Base-by-base conservation (phyloP, 2,797 vertebrate species). In the Peromyscus nudipes region DNA sequence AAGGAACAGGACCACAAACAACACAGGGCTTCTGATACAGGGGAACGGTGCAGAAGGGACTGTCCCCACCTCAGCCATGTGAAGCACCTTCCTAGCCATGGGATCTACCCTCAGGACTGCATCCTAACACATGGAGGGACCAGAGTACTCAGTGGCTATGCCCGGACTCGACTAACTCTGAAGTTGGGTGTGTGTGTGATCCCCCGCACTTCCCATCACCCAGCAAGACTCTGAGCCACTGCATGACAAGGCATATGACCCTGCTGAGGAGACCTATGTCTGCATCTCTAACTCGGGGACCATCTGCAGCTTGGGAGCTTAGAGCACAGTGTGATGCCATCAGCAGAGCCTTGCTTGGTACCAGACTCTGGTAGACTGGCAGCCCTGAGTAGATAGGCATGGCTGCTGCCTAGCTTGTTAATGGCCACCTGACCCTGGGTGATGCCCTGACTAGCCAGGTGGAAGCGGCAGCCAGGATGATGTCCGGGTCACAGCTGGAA, bases 271-370 rank as follows among this genome's bases (percentile, higher is more conserved):
- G 60, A 87, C n/a, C 80, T 46, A 67, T 21, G 6, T 76, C 84
- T 21, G 19, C 31, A 6, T 23, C 92, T 75, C 60, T 46, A 16
- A 57, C 1, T 19, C 1, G 2, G 62, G 82, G 60, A 43, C 5
- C 1, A 31, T 10, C 73, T 25, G 6, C 25, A 13, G 4, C n/a
- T 37, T 11, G 0, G 0, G 0, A 65, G 77, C 73, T 7, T 77
- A 23, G 6, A 0, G 27, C 31, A 75, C 49, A 62, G 40, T 17
- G 34, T 13, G 82, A 60, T 6, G 79, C 65, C 23, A 0, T 3
- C 5, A 67, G 17, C 0, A 2, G 1, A 31, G 2, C 57, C 87
- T 4, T 0, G 49, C 60, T 29, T 64, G 0, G 14, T 0, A 9
- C 0, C 0, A n/a, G 31, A 29, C 52, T 43, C 21, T 1, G 4